These are phyloP conservation scores for Blastomussa wellsi DNA, from an alignment of 92 coral and sea anemone species.

Conservation along the genomic window DNA sequence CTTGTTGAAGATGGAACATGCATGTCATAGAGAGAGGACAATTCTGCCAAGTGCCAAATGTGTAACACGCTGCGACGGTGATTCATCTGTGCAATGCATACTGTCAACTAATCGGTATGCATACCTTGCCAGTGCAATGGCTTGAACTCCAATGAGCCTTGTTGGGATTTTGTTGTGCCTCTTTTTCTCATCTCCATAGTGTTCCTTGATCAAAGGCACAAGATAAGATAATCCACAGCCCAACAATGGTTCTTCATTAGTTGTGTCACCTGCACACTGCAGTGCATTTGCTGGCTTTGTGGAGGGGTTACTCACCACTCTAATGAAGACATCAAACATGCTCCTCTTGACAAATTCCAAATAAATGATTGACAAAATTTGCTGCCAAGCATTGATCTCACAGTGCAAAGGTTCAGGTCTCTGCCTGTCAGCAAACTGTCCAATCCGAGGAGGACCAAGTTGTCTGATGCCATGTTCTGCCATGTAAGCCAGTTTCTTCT, in stretches of 20 bases:
- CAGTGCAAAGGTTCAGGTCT: conserved; percentile 64
- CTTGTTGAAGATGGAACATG: conserved; percentile 59
- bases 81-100: conserved; percentile 37
- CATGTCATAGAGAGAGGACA: conserved; percentile 40
- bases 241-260: conserved; percentile 10
- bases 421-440: conserved; percentile 55
- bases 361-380: no score
- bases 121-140: conserved; percentile 65
- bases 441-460: conserved; percentile 62
- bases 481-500: conserved; percentile 53
- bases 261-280: conserved; percentile 4
- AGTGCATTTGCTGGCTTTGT: conserved; percentile 22
- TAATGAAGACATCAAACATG: conserved; percentile 28
- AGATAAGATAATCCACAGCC: conserved; percentile 70
- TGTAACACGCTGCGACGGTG: conserved; percentile 27
- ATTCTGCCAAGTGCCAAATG: conserved; percentile 53
- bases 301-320: conserved; percentile 10
- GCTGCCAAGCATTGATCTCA: no score
- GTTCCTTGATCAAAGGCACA: no score
- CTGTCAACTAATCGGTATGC: conserved; percentile 51
- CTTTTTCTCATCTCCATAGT: conserved; percentile 37
- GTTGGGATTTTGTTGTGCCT: conserved; percentile 48
- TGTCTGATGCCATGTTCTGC: conserved; percentile 69
- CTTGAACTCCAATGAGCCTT: conserved; percentile 64
- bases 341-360: conserved; percentile 47